A percentile compares a stretch with the other conserved stretches of the same genome.
Evolutionary conservation across 2,888 invertebrate genomes (phyloP).

Genomic region (Axea sp.): DNA sequence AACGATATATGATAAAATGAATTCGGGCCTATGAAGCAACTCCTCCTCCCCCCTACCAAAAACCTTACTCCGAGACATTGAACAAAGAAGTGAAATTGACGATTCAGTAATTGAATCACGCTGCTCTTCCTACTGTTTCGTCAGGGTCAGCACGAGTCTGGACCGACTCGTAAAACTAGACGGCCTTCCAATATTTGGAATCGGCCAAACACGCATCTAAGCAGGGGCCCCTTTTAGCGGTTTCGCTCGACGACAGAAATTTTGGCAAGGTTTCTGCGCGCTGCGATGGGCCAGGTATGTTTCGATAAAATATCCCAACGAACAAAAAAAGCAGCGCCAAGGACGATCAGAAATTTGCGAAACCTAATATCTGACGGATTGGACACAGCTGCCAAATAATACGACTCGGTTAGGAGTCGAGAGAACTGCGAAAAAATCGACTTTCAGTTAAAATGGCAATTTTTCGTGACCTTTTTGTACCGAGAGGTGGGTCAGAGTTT

Average conservation of each 20-base stretch:
- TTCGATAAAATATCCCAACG: conserved; percentile 1
- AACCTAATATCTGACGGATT: conserved; percentile 22
- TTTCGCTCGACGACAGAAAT: conserved; percentile 34
- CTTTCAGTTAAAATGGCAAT: too few species aligned
- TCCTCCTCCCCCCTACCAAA: too few species aligned
- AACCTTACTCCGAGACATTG: too few species aligned
- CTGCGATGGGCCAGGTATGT: conserved; percentile 10
- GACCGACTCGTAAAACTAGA: conserved; percentile 51
- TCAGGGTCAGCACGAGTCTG: conserved; percentile 52
- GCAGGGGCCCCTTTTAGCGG: conserved; percentile 24
- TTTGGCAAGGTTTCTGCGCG: conserved; percentile 25
- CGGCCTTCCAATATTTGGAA: conserved; percentile 38
- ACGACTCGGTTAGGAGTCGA: too few species aligned
- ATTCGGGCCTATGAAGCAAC: too few species aligned
- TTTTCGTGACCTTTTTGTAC: too few species aligned
- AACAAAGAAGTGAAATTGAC: conserved; percentile 28
- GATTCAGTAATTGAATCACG: conserved; percentile 51
- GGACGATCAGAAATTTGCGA: conserved; percentile 33
- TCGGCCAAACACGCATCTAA: conserved; percentile 23
- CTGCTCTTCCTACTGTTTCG: conserved; percentile 47
- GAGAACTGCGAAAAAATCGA: too few species aligned
- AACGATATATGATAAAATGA: too few species aligned
- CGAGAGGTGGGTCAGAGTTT: too few species aligned
- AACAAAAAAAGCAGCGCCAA: conserved; percentile 20
- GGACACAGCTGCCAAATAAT: conserved; percentile 20